Evolutionary conservation across 2,797 vertebrate genomes (phyloP), one percentile per base, ranked within the genome.

Genomic region (Phylloscopus collybita): DNA sequence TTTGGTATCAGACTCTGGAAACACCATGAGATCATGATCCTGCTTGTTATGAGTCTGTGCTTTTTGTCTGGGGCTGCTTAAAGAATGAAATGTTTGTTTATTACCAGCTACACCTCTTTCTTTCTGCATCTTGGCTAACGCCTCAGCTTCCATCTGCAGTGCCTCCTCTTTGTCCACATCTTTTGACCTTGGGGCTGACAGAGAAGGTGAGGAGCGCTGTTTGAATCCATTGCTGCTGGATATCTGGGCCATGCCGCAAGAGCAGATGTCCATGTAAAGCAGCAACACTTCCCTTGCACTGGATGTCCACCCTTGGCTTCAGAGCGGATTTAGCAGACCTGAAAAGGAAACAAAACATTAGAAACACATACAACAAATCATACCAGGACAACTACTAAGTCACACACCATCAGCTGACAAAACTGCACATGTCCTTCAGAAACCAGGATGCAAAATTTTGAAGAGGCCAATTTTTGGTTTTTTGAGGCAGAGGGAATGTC

Each of bases 121-220:
- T 80, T 98, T 98, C 93, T 99, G 99, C 93, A 99, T 95, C 97
- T 99, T 99, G 71, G 99, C 99, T 97, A 99, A 97, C 20, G 99
- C 99, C 62, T 99, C 99, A 75, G 98, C 98, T 98, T 99, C 99
- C 99, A 99, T 99, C 74, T 99, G 99, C 86, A 99, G 98, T 34
- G 99, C 99, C 97, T 99, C 99, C 97, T 99, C 99, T 97, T 99
- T 99, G 95, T 98, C 99, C 98, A 99, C 98, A 94, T 98, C 99
- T 98, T 98, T 99, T 74, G 98, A 94, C 97, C 97, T 97, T 86
- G 94, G 11, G 22, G 96, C 92, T 88, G 96, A 95, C 53, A 97
- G 93, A 83, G 97, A 89, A 78, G 98, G 96, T 40, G 98, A 98
- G 70, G 98, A 97, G 82, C 98, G 97, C 82, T 98, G 97, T 93